Percentiles rank a stretch among this genome's conserved stretches.
Evolutionary conservation across 1,140 invertebrate species (phyloP).

Genomic region (Microplitis mediator): DNA sequence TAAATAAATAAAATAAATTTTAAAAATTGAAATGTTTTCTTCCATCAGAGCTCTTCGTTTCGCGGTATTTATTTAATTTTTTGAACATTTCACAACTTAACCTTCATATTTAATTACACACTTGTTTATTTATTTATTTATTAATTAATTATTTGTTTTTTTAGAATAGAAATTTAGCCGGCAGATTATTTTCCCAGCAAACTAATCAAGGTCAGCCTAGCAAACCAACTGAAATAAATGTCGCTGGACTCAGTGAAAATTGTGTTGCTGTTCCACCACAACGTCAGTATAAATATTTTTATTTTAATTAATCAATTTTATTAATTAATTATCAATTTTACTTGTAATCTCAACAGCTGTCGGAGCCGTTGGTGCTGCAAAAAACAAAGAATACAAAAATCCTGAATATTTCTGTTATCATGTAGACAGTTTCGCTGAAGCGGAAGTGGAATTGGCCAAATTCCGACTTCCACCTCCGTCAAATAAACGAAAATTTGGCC

Average conservation of each 20-base stretch:
- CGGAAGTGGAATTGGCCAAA: conserved; percentile 83
- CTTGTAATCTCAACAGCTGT: conserved; percentile 55
- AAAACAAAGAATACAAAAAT: conserved; percentile 79
- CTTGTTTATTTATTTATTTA: no score
- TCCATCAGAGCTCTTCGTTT: no score
- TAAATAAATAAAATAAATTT: no score
- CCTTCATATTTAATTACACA: no score
- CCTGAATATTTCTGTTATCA: conserved; percentile 87
- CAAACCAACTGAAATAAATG: conserved; percentile 50
- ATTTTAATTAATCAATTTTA: not conserved
- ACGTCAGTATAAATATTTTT: conserved; percentile 47
- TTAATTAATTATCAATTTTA: conserved; percentile 15
- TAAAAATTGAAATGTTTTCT: no score
- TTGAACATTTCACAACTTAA: no score
- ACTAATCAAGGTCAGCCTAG: not conserved
- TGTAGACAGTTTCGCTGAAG: conserved; percentile 78
- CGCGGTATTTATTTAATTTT: no score
- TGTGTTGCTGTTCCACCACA: conserved; percentile 64
- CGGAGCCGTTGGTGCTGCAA: conserved; percentile 73
- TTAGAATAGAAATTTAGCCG: no score
- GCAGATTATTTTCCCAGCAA: not conserved
- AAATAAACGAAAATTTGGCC: conserved; percentile 55
- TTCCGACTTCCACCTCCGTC: conserved; percentile 77
- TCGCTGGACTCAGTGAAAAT: conserved; percentile 69
- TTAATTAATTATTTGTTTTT: no score